phyloP scores from a whole-genome alignment of 2,888 invertebrate genomes.

The Spodoptera exigua region DNA sequence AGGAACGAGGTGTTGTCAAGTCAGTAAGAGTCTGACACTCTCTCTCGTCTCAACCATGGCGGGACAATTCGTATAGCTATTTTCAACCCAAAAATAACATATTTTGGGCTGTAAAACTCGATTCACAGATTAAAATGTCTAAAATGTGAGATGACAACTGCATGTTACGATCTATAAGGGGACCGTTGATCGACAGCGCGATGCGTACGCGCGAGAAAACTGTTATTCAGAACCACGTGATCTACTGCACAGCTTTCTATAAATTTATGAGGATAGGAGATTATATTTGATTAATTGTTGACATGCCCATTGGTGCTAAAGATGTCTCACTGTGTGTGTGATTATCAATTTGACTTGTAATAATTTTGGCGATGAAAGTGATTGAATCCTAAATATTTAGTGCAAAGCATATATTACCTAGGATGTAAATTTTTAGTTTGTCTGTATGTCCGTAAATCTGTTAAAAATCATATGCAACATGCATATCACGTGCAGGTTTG shows the following conservation, averaged over 20 bases:
- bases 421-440: too few species aligned
- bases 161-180: conserved; percentile 40
- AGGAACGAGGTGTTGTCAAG: too few species aligned
- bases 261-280: conserved; percentile 40
- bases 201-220: conserved; percentile 29
- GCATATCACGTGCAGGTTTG: too few species aligned
- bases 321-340: conserved; percentile 17
- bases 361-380: conserved; percentile 12
- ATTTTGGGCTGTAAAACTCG: too few species aligned
- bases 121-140: conserved; percentile 1
- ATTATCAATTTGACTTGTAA: conserved; percentile 1
- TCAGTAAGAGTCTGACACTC: too few species aligned
- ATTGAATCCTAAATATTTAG: too few species aligned
- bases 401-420: too few species aligned
- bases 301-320: conserved; percentile 19
- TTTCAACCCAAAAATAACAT: too few species aligned
- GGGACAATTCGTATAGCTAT: too few species aligned
- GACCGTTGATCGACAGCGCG: conserved; percentile 47
- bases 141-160: conserved; percentile 29
- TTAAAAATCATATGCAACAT: too few species aligned
- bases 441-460: too few species aligned
- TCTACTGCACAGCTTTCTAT: conserved; percentile 25
- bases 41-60: too few species aligned
- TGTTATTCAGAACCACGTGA: conserved; percentile 17
- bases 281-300: conserved; percentile 43